Percentiles rank a stretch among this genome's conserved stretches.
Conservation (phyloP, 2,113 vertebrate genomes). For the Hippopotamus amphibius region DNA sequence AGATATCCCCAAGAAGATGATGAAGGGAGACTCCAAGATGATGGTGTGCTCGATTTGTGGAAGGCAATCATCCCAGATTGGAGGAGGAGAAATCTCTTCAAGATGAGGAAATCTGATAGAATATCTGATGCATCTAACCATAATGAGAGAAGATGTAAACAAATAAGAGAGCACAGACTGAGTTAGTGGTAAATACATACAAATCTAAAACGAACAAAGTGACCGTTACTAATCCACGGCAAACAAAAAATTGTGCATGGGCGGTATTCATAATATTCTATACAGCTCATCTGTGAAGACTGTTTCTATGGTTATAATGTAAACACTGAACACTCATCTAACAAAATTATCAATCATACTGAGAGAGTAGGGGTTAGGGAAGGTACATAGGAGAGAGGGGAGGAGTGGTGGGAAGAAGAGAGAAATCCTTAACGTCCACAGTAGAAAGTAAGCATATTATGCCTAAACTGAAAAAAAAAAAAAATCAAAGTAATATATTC, state of each 20-base stretch:
- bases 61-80: not conserved
- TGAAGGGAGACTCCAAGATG: not conserved
- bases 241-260: not conserved
- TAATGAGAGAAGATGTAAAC: slow-evolving; percentile 45
- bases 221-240: not conserved
- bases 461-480: slow-evolving; percentile 39
- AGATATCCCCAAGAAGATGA: not conserved
- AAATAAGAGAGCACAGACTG: not conserved
- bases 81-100: slow-evolving; percentile 32
- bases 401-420: not conserved
- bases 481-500: not conserved
- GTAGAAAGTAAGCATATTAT: not conserved
- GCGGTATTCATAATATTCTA: not conserved
- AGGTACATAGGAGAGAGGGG: not conserved
- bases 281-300: not conserved
- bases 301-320: not conserved
- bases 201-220: slow-evolving; percentile 23
- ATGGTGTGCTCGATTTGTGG: not conserved
- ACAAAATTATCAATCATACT: not conserved
- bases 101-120: not conserved
- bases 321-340: not conserved
- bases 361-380: not conserved
- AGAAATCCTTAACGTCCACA: not conserved
- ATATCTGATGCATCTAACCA: slow-evolving; percentile 42
- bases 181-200: not conserved